Evolutionary conservation across 2,888 invertebrate species (phyloP), one percentile per base, ranked within the genome.

Genomic region (Pimpla rufipes): DNA sequence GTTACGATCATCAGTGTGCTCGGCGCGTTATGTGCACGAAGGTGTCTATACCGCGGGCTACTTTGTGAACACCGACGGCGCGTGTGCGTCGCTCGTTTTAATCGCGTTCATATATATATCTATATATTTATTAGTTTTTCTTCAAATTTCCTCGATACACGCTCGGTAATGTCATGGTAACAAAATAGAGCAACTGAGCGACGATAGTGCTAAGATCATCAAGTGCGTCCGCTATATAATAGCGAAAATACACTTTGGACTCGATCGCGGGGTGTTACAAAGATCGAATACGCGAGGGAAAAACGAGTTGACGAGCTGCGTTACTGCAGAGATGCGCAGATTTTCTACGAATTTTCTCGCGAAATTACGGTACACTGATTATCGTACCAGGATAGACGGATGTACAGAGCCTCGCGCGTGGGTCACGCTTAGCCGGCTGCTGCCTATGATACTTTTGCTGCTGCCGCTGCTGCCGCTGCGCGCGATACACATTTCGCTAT

Each of bases 1-100:
- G 77, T 77, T 73, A 73, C 71, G 81, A 81, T 77, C 71, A 73
- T 77, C 81, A 81, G 81, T 81, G 77, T 81, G 64, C 77, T 77
- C 81, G 77, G 47, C 81, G 81, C 81, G 77, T 81, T 77, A 73
- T 77, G 81, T 73, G 81, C 71, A 73, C 71, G 67, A 73, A 77
- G 81, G 77, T 81, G 81, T 71, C 55, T 70, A 66, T 50, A 73
- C 76, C 50, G 35, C 55, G 64, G 52, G 70, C 52, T 47, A 47
- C 45, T 76, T 70, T 81, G 55, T 42, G 21, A 68, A 37, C 62
- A n/a, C 42, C 52, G 59, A 7, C 68, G 16, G 29, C 35, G 35
- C 62, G 68, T 40, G 70, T 40, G 70, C 55, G 42, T 13, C 66
- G 40, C 47, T 64, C 21, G 47, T 57, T 47, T 55, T 67, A 21